Evolutionary conservation across 2,888 invertebrate genomes (phyloP), one percentile per base, ranked within the genome.

Genomic region (Camponotus fellah): DNA sequence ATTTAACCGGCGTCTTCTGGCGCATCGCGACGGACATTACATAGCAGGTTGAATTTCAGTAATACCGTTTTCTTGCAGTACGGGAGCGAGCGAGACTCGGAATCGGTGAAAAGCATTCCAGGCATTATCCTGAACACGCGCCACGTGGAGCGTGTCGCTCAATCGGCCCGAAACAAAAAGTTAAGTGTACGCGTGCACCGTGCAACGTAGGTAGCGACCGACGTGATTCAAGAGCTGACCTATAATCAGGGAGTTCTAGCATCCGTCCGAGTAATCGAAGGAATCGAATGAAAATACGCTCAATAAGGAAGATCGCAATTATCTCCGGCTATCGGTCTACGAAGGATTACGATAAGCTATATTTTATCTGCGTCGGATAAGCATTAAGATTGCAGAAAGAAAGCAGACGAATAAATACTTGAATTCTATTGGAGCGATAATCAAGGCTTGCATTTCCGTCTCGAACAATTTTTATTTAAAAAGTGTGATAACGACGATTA

Each of bases 91-190:
- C 65, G 56, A 62, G 62, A 60, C 65, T 85, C 82, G 85, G 85
- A 83, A 89, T 89, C 89, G 87, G 72, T 76, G 82, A 83, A 82
- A 88, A 88, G 87, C 83, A 90, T 89, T 90, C 89, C 88, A 86
- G 74, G 83, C 88, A 89, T 90, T 90, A 90, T 75, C 86, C 83
- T 60, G 89, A 83, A 88, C 90, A 88, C 89, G 89, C 83, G 90
- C 85, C 90, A 90, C 90, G 90, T 90, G 90, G 89, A 89, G 89
- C 90, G 86, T 90, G 90, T 89, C 90, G 89, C 75, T 89, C 84
- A 89, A 85, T 89, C 89, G 75, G 79, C 32, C 76, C 58, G 81
- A 81, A 53, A 88, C 88, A 89, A 90, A 88, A 90, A 89, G 82
- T 85, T 86, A 89, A 90, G 79, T 85, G 68, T 85, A 86, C 71